Evolutionary conservation across 2,888 invertebrate species (phyloP), one percentile per base, ranked within the genome.

Genomic region (Drosophila koepferae): DNA sequence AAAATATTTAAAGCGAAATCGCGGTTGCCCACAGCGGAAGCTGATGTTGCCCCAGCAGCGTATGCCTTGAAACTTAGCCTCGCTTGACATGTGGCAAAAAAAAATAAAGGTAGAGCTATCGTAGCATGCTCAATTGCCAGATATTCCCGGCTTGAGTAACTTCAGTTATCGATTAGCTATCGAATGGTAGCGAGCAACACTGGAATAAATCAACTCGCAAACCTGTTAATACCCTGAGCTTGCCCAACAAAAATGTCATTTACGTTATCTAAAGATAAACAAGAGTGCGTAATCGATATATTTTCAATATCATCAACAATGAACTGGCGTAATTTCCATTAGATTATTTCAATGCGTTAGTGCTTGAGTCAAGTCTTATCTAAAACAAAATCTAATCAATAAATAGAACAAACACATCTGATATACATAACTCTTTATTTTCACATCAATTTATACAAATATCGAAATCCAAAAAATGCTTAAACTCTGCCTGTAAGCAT

Each of bases 1-100:
- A 84, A 80, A 87, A 82, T 86, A 86, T 83, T 83, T 77, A 84
- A 89, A 75, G 69, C 81, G 69, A 77, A 77, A 56, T 54, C 67
- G 46, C 38, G 56, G 16, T 28, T 46, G 36, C 66, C 72, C 71
- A 61, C 66, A 77, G 49, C 80, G 84, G 78, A 78, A 74, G 68
- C 68, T 72, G 49, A 28, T n/a, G 5, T 53, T 8, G 71, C 66
- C 74, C 18, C 60, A 63, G 78, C 58, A 72, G 63, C 89, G 81
- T 86, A 40, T 65, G 16, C 12, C 5, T 20, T 14, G 8, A 18
- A 51, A 51, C 18, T 34, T 34, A 51, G 51, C 34, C 20, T 7
- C 14, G 4, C 12, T 51, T 18, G 31, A 31, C 10, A 34, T 34
- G 10, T 3, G 2, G 1, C 16, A 16, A 16, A 28, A 28, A 28